Evolutionary conservation across 2,113 vertebrate species (phyloP).

Genomic region (Taxidea taxus): DNA sequence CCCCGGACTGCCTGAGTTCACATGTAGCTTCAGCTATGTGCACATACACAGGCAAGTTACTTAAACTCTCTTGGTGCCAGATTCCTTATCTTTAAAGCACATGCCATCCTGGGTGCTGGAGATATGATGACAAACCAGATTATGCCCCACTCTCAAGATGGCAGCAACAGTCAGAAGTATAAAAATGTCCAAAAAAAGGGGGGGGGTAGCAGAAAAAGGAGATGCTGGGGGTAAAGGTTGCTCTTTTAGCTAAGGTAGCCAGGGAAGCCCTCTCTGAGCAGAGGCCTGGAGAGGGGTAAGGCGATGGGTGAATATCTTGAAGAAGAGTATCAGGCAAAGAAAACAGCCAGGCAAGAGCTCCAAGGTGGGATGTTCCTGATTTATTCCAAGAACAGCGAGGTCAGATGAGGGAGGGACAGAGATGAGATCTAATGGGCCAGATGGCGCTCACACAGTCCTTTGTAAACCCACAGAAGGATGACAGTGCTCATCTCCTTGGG

Average conservation of each 20-base stretch:
- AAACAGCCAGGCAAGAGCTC: background rate
- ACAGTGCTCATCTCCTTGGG: background rate
- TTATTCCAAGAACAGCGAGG: background rate
- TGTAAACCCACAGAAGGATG: background rate
- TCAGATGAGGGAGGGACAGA: background rate
- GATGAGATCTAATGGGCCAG: background rate
- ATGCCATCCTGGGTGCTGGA: background rate
- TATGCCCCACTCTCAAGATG: background rate
- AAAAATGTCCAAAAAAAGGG: background rate
- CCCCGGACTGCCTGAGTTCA: background rate
- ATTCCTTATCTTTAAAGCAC: background rate
- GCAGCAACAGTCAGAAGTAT: background rate
- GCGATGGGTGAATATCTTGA: background rate
- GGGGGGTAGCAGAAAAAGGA: background rate
- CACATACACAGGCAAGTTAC: accelerated
- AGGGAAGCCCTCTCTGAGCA: background rate
- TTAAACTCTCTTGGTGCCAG: background rate
- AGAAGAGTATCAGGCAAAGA: background rate
- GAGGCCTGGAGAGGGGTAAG: background rate
- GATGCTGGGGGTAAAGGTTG: no score
- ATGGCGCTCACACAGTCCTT: background rate
- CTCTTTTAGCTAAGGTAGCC: background rate
- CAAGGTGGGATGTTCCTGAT: background rate
- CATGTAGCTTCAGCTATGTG: background rate
- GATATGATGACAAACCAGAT: background rate